These are phyloP conservation scores for Choristoneura fumiferana DNA, from an alignment of 1,140 invertebrate species.

Conservation along the genomic window DNA sequence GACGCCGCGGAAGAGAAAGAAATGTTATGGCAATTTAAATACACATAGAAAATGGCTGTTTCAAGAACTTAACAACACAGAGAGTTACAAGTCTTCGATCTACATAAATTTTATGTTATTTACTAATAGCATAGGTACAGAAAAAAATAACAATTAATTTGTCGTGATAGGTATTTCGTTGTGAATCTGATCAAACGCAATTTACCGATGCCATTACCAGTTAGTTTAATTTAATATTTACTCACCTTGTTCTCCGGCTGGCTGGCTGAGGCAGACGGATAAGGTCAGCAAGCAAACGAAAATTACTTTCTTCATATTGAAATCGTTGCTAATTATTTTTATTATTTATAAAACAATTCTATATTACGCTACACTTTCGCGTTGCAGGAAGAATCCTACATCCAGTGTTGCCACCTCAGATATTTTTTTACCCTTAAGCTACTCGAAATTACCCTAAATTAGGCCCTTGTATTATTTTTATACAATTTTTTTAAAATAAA, in stretches of 20 bases:
- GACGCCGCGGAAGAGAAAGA: background rate
- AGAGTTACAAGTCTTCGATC: too few relatives aligned
- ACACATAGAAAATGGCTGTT: background rate
- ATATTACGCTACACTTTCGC: constrained; percentile 8
- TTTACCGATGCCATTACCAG: constrained; percentile 29
- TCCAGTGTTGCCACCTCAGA: constrained; percentile 6
- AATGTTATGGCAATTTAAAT: background rate
- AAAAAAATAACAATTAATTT: constrained; percentile 21
- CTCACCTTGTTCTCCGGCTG: constrained; percentile 42
- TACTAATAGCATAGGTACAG: background rate
- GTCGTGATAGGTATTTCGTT: constrained; percentile 25
- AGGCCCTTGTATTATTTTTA: too few relatives aligned
- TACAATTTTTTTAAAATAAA: too few relatives aligned
- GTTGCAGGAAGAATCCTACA: background rate
- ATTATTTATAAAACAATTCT: constrained; percentile 2
- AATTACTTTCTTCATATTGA: constrained; percentile 60
- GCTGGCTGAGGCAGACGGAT: constrained; percentile 45
- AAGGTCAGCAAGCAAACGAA: constrained; percentile 59
- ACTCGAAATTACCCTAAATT: too few relatives aligned
- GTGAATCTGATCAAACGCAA: constrained; percentile 50
- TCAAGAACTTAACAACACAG: too few relatives aligned
- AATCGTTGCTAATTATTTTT: constrained; percentile 8
- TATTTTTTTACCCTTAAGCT: too few relatives aligned
- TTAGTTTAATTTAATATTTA: constrained; percentile 32
- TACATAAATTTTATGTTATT: too few relatives aligned